Conservation (phyloP, 2,113 vertebrate genomes). For the Eretmochelys imbricata region DNA sequence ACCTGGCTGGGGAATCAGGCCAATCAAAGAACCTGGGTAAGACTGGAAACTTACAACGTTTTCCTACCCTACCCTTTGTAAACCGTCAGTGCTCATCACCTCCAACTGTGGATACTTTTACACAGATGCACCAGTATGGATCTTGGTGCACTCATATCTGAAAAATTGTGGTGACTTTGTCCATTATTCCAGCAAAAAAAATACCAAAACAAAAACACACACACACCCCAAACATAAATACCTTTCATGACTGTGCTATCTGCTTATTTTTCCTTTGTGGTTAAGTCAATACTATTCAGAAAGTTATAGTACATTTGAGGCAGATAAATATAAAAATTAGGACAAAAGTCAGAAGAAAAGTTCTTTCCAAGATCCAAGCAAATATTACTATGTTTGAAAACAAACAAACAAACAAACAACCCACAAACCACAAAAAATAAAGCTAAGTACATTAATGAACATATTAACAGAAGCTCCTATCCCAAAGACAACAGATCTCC, state of each 20-base stretch:
- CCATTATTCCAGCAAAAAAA: not conserved
- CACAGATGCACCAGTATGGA: not conserved
- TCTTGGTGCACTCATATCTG: not conserved
- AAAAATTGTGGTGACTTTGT: not conserved
- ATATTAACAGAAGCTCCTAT: not conserved
- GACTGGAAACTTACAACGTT: not conserved
- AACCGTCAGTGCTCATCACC: not conserved
- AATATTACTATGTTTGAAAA: not conserved
- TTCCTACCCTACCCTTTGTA: not conserved
- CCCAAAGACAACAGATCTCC: not conserved
- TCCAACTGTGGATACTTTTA: not conserved
- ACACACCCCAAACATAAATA: not conserved
- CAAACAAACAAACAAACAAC: not conserved
- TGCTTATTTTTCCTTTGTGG: rapidly evolving
- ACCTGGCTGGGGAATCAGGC: not conserved
- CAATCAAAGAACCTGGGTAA: not conserved
- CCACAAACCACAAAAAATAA: not conserved
- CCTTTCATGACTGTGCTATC: not conserved
- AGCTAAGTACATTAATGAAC: not conserved
- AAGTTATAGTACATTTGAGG: not conserved
- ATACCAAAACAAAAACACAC: too few species aligned
- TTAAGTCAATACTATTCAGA: not conserved
- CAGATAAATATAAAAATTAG: not conserved
- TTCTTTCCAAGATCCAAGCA: not conserved
- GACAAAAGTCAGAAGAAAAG: not conserved